phyloP scores from a whole-genome alignment of 2,797 vertebrate species.

The Microctenopoma lineatum region DNA sequence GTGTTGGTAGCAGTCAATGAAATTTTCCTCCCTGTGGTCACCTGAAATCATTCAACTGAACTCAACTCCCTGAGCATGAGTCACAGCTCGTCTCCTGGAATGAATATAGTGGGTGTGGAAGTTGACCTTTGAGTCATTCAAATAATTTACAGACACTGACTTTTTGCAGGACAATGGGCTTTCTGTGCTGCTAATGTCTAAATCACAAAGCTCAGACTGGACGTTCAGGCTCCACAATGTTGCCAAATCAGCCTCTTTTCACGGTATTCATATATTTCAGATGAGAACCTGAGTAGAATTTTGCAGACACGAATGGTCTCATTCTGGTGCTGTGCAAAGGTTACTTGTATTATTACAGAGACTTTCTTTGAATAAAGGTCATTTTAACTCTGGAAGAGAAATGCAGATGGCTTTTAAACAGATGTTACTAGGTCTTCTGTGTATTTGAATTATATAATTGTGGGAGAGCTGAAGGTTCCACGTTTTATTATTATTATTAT shows the following conservation, averaged over 20 bases:
- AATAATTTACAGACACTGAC: conserved; percentile 47
- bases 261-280: conserved; percentile 18
- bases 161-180: conserved; percentile 30
- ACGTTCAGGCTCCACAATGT: conserved; percentile 25
- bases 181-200: conserved; percentile 41
- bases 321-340: conserved; percentile 1
- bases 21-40: conserved; percentile 29
- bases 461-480: too few species aligned
- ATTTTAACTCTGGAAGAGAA: neutral
- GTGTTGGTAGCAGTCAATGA: conserved; percentile 22
- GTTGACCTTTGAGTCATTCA: conserved; percentile 65
- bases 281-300: conserved; percentile 17
- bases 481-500: too few species aligned
- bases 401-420: neutral
- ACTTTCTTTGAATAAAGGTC: conserved; percentile 7
- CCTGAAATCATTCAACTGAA: conserved; percentile 33
- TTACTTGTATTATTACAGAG: conserved; percentile 7
- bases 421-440: neutral
- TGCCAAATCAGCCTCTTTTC: conserved; percentile 1
- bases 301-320: neutral
- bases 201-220: conserved; percentile 36
- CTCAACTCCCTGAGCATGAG: conserved; percentile 39
- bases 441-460: too few species aligned
- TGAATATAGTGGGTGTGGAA: conserved; percentile 44
- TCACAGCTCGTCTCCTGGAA: conserved; percentile 46